A percentile compares a stretch with the other conserved stretches of the same genome.
phyloP scores from a whole-genome alignment of 2,113 vertebrate genomes.

The Pogonocichla stellata region DNA sequence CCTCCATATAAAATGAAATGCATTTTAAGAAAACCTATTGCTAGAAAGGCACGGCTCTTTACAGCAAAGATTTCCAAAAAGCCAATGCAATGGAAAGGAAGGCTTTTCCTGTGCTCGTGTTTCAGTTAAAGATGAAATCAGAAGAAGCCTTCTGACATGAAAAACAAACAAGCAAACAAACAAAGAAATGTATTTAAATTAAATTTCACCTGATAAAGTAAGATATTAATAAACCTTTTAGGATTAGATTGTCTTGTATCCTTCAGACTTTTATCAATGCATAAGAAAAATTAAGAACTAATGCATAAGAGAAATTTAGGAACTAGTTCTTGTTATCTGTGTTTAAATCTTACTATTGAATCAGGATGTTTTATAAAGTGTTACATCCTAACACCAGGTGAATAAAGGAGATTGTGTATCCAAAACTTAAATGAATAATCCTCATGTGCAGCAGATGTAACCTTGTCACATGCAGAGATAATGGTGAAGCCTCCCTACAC shows the following conservation, averaged over 20 bases:
- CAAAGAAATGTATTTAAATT: rapidly evolving
- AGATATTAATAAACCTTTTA: neutral
- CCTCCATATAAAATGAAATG: neutral
- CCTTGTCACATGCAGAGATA: neutral
- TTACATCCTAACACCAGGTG: neutral
- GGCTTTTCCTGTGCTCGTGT: neutral
- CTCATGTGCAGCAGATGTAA: neutral
- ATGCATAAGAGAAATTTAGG: neutral
- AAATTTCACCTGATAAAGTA: neutral
- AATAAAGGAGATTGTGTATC: neutral
- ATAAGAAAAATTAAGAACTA: neutral
- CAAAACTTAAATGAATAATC: neutral
- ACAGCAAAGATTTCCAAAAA: neutral
- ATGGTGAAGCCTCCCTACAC: rapidly evolving
- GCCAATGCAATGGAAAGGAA: neutral
- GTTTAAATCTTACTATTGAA: neutral
- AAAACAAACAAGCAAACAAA: neutral
- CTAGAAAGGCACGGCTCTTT: neutral
- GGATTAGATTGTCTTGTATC: neutral
- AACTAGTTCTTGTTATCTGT: neutral
- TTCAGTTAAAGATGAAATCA: neutral
- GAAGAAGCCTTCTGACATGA: neutral
- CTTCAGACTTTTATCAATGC: neutral
- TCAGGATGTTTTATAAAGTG: neutral
- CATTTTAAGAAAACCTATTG: neutral